Conservation (phyloP, 1,140 invertebrate species). For the Leucophenga varia region DNA sequence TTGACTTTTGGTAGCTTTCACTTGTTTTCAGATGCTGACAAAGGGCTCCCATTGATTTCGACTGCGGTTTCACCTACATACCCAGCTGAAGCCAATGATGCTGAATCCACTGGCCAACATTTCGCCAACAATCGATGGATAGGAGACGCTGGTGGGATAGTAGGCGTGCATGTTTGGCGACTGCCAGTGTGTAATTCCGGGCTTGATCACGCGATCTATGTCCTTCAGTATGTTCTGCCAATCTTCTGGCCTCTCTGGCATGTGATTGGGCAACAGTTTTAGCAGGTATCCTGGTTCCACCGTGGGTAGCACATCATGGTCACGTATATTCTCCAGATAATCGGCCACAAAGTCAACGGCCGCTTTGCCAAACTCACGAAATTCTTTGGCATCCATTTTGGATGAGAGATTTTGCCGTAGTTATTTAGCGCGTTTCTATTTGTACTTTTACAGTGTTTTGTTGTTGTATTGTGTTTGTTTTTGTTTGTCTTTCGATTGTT, state of each 20-base stretch:
- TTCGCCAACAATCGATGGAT: slow-evolving; percentile 85
- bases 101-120: slow-evolving; percentile 81
- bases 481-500: slow-evolving; percentile 6
- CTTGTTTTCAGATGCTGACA: too few species aligned
- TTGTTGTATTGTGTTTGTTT: too few species aligned
- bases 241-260: slow-evolving; percentile 73
- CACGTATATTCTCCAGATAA: slow-evolving; percentile 74
- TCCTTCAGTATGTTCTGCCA: slow-evolving; percentile 86
- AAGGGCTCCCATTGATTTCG: too few species aligned
- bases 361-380: slow-evolving; percentile 73
- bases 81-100: slow-evolving; percentile 91
- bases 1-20: too few species aligned
- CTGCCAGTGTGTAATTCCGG: slow-evolving; percentile 94
- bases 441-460: slow-evolving; percentile 16
- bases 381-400: slow-evolving; percentile 70
- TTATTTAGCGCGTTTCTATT: slow-evolving; percentile 19
- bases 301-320: slow-evolving; percentile 70
- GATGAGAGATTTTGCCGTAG: too few species aligned
- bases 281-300: slow-evolving; percentile 79
- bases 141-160: slow-evolving; percentile 83
- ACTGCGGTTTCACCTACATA: slow-evolving; percentile 64
- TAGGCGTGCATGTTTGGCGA: slow-evolving; percentile 93
- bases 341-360: slow-evolving; percentile 76
- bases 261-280: slow-evolving; percentile 72
- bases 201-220: slow-evolving; percentile 80